Percentiles rank a stretch among this genome's conserved stretches.
Conservation (phyloP, 2,888 invertebrate species). For the Operophtera brumata region DNA sequence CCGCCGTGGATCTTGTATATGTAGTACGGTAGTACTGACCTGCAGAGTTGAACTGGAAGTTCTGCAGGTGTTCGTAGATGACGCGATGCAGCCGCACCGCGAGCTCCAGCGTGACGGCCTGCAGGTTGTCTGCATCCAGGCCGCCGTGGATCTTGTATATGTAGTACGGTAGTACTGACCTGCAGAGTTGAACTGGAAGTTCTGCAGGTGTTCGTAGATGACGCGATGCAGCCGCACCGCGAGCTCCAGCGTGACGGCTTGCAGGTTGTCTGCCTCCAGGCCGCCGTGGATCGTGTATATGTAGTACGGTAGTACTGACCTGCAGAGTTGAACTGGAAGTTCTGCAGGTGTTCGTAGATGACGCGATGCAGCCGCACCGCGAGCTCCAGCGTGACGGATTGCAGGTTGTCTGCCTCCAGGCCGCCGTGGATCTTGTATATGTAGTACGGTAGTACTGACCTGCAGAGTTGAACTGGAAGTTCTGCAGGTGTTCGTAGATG, state of each 20-base stretch:
- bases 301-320: slow-evolving; percentile 74
- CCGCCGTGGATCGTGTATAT: slow-evolving; percentile 89
- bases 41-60: slow-evolving; percentile 96
- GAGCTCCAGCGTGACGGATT: slow-evolving; percentile 91
- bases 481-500: slow-evolving; percentile 96
- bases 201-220: slow-evolving; percentile 96
- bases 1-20: slow-evolving; percentile 89
- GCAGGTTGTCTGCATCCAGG: slow-evolving; percentile 95
- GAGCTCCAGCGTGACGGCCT: slow-evolving; percentile 91
- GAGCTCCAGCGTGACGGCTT: slow-evolving; percentile 91
- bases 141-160: slow-evolving; percentile 89
- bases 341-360: slow-evolving; percentile 96
- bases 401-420: slow-evolving; percentile 95
- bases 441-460: too few species aligned
- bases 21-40: slow-evolving; percentile 74
- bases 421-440: slow-evolving; percentile 89
- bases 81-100: slow-evolving; percentile 96
- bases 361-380: slow-evolving; percentile 96
- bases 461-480: slow-evolving; percentile 96
- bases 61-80: slow-evolving; percentile 96
- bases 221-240: slow-evolving; percentile 96
- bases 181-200: slow-evolving; percentile 96
- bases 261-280: slow-evolving; percentile 95
- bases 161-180: slow-evolving; percentile 74
- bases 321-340: slow-evolving; percentile 96